These are phyloP conservation scores for Bufo gargarizans DNA, from an alignment of 2,113 vertebrate genomes.

Conservation along the genomic window DNA sequence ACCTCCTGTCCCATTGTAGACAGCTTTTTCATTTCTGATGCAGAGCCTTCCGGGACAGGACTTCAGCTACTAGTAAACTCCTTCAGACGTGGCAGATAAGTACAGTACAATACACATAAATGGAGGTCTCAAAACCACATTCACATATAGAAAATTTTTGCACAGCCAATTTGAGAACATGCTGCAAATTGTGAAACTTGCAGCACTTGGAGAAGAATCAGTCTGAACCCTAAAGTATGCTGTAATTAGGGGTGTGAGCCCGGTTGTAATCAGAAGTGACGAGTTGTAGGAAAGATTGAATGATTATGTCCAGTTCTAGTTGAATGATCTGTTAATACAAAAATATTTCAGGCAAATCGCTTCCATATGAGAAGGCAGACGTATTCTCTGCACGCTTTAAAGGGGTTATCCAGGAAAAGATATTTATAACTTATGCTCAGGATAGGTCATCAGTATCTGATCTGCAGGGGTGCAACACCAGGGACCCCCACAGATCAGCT, in stretches of 20 bases:
- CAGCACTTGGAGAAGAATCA: background rate
- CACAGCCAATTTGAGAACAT: background rate
- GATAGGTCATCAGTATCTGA: too few species aligned
- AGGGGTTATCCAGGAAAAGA: background rate
- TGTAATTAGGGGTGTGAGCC: too few species aligned
- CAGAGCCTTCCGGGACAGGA: too few species aligned
- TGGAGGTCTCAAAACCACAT: background rate
- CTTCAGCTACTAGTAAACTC: too few species aligned
- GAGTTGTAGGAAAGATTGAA: background rate
- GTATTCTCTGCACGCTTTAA: background rate
- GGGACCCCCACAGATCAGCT: too few species aligned
- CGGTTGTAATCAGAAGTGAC: background rate
- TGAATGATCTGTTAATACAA: background rate
- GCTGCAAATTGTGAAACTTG: background rate
- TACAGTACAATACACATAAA: too few species aligned
- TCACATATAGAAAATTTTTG: background rate
- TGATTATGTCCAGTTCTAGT: background rate
- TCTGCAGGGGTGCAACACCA: too few species aligned
- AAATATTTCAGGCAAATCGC: background rate
- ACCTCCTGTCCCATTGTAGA: background rate
- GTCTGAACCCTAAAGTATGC: too few species aligned
- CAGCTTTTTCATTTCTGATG: too few species aligned
- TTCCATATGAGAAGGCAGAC: background rate
- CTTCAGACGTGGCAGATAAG: too few species aligned
- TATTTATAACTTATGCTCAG: background rate